Base-by-base conservation (phyloP, 2,888 invertebrate species). In the Acanthosepion pharaonis region DNA sequence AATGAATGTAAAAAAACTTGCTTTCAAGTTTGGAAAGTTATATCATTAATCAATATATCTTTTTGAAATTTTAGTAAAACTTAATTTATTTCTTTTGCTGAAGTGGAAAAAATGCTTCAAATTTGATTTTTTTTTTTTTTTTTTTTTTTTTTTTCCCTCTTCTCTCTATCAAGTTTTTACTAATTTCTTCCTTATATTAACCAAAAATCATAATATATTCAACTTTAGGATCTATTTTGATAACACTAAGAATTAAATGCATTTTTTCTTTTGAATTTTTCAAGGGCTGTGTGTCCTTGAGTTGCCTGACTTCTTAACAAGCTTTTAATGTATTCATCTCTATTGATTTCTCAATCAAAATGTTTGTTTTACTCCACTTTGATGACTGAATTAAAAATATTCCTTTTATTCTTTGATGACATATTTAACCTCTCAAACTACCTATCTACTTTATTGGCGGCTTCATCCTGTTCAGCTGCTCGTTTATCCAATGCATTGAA, bases 251-350 rank as follows among this genome's bases (percentile, higher is more conserved):
- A n/a, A 33, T 59, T 59, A 59, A 59, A 59, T 78, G n/a, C 33
- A 15, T 78, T 78, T 78, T 78, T 78, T 33, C 78, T n/a, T n/a
- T 78, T 33, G 78, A 78, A 53, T 28, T 93, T 53, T 93, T 93
- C 93, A 93, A 93, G 93, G 93, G 93, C 93, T 93, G 93, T 51
- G 93, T 93, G 93, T 93, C 93, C 93, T 93, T 93, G 93, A 93
- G 53, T 93, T 93, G 53, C 53, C 15, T 78, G 78, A 78, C 78
- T 78, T 78, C 78, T 59, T 59, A 23, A 59, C 20, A 59, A 23
- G 20, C 20, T 78, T 78, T 33, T 78, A 78, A 78, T 78, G n/a
- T 78, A 78, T 78, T 78, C 78, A 18, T n/a, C 33, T n/a, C 15
- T 78, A 78, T 78, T 78, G 78, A 78, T 78, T 78, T 78, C 18